Percentiles rank a stretch among this genome's conserved stretches.
These are phyloP conservation scores for Zele albiditarsus DNA, from an alignment of 2,888 invertebrate species.

Conservation along the genomic window DNA sequence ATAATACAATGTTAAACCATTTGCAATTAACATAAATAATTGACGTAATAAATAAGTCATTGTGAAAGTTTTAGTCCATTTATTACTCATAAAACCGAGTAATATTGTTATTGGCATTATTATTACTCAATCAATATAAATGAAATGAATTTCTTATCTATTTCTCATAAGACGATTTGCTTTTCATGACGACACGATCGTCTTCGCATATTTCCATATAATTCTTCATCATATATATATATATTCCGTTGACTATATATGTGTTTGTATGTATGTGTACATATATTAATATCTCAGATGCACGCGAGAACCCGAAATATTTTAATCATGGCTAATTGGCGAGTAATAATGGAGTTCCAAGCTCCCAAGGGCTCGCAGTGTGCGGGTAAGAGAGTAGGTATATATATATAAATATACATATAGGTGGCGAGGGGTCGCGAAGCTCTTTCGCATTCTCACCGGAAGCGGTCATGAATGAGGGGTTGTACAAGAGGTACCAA, in stretches of 20 bases:
- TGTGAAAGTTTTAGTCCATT: slow-evolving; percentile 52
- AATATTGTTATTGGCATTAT: slow-evolving; percentile 21
- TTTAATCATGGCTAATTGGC: slow-evolving; percentile 73
- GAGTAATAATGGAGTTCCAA: slow-evolving; percentile 72
- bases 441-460: slow-evolving; percentile 50
- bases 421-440: slow-evolving; percentile 1
- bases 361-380: slow-evolving; percentile 43
- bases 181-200: slow-evolving; percentile 52
- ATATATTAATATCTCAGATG: slow-evolving; percentile 71
- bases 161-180: neutral
- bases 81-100: slow-evolving; percentile 19
- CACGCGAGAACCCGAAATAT: slow-evolving; percentile 72
- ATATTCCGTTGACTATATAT: slow-evolving; percentile 27
- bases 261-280: slow-evolving; percentile 50
- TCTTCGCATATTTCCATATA: slow-evolving; percentile 68
- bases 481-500: slow-evolving; percentile 61
- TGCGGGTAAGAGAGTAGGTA: neutral
- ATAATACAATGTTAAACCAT: slow-evolving; percentile 49
- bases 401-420: neutral
- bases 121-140: slow-evolving; percentile 62
- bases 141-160: slow-evolving; percentile 61
- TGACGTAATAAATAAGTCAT: slow-evolving; percentile 72
- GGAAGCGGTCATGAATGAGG: slow-evolving; percentile 46
- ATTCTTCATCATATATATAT: slow-evolving; percentile 58
- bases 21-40: slow-evolving; percentile 63